Evolutionary conservation across 2,888 invertebrate species (phyloP).

Genomic region (Trichogramma dendrolimi): DNA sequence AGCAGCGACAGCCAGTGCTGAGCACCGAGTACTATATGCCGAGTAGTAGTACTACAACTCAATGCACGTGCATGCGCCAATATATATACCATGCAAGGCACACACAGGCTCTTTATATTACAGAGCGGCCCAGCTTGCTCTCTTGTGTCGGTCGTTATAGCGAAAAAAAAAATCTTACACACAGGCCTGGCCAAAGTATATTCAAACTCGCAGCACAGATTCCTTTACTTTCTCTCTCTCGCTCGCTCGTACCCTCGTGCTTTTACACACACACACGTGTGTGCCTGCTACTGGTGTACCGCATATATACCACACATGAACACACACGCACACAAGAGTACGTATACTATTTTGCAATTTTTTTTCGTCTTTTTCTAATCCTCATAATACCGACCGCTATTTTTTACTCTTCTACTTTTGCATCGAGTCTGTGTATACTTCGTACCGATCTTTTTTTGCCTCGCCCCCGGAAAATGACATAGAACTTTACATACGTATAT

Average conservation of each 20-base stretch:
- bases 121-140: constrained; percentile 19
- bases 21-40: too few species aligned
- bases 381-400: too few species aligned
- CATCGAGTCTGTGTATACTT: too few species aligned
- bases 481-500: too few species aligned
- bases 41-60: background rate
- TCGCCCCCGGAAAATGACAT: too few species aligned
- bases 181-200: too few species aligned
- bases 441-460: too few species aligned
- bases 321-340: background rate
- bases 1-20: background rate
- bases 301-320: background rate
- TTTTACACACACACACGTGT: background rate
- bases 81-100: constrained; percentile 3
- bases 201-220: too few species aligned
- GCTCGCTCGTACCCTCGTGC: background rate
- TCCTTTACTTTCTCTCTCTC: background rate
- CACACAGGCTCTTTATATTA: background rate
- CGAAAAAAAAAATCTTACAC: too few species aligned
- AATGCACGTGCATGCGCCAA: background rate
- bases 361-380: constrained; percentile 7
- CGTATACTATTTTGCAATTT: constrained; percentile 2
- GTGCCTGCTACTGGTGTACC: background rate
- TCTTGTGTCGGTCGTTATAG: constrained; percentile 23
- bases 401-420: too few species aligned